Evolutionary conservation across 2,888 invertebrate genomes (phyloP).

Genomic region (Agrotis exclamationis): DNA sequence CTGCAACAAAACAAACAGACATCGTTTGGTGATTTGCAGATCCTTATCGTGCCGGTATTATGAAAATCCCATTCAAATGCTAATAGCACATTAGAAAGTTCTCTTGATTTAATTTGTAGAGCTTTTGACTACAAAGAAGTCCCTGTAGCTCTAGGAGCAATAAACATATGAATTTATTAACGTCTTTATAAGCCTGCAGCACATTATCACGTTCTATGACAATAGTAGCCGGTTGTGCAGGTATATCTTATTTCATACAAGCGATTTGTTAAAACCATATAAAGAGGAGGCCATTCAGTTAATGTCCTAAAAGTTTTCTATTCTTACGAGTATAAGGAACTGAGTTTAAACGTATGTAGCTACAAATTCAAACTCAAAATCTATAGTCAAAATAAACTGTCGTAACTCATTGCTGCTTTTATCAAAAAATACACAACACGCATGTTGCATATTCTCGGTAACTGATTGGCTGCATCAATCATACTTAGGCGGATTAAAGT

Average conservation of each 20-base stretch:
- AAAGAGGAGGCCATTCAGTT: not conserved
- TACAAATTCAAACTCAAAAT: constrained; percentile 5
- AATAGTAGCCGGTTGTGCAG: constrained; percentile 2
- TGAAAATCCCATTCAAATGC: constrained; percentile 69
- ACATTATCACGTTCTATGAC: constrained; percentile 19
- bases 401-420: constrained; percentile 15
- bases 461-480: constrained; percentile 67
- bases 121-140: constrained; percentile 51
- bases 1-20: constrained; percentile 85
- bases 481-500: constrained; percentile 63
- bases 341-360: not conserved
- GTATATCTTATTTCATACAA: no score
- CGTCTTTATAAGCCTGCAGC: constrained; percentile 33
- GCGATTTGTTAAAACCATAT: not conserved
- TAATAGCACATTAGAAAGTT: constrained; percentile 64
- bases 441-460: constrained; percentile 49
- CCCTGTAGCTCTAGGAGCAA: constrained; percentile 38
- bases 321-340: not conserved
- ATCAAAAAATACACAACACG: constrained; percentile 23
- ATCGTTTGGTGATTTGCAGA: constrained; percentile 51
- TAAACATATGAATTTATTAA: constrained; percentile 46
- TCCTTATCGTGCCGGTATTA: constrained; percentile 55
- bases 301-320: not conserved
- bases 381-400: constrained; percentile 8
- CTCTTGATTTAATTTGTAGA: constrained; percentile 50